Base-by-base conservation (phyloP, 2,797 vertebrate genomes). In the Sarcophilus harrisii region DNA sequence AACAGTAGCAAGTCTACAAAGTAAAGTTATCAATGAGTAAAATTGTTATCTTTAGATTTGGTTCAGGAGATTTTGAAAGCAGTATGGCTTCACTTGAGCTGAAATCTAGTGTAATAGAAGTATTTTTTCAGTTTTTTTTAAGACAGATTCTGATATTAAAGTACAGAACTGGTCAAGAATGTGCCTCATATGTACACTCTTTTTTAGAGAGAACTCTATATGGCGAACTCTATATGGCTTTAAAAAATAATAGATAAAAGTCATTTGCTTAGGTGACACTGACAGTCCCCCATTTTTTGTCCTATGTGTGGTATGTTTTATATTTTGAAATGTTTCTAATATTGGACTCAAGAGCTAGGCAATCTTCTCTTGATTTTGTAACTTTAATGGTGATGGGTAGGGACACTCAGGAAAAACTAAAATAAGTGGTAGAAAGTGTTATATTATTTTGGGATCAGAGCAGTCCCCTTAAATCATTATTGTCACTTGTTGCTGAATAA, bases 31-130 rank as follows among this genome's bases (percentile, higher is more conserved):
- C 24, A 95, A 14, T 90, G 87, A 73, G 0, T 96, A 90, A 66
- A 5, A 13, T n/a, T 58, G n/a, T 5, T 91, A 58, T 45, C n/a
- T 94, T 95, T 89, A 95, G 32, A 38, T 96, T 59, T 93, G 58
- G 45, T 66, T 90, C 52, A 54, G 0, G 95, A 96, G 62, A 95
- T 27, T 90, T 93, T 91, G 29, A 62, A 62, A 93, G 55, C 58
- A 87, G 18, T 93, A 0, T 89, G 57, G 57, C 60, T 54, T 16
- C 54, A 30, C 66, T 60, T 90, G 27, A 92, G 14, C 38, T 93
- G 92, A 96, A 95, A 93, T 96, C 81, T 91, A 93, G 49, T 96
- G 38, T 92, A n/a, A 21, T 94, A 4, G 81, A 58, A 91, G 57
- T 27, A 92, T 54, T 60, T 93, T 93, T 91, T 94, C 27, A 58